Evolutionary conservation across 2,797 vertebrate genomes (phyloP), one percentile per base, ranked within the genome.

Genomic region (Salarias fasciatus): DNA sequence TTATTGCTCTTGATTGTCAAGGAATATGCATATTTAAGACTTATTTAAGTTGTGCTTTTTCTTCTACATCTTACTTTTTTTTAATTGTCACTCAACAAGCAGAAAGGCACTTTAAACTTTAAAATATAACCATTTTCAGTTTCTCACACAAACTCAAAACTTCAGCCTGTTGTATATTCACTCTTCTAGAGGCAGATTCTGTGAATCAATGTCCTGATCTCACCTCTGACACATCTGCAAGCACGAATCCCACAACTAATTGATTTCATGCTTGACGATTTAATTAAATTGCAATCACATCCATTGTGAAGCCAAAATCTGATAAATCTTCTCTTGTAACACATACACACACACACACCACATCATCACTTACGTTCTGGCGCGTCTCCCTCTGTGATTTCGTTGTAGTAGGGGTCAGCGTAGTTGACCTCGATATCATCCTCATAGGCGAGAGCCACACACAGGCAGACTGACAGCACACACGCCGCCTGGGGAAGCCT

Each of bases 361-460:
- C 18, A 24, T 24, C 8, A 58, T 63, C 56, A 91, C 92, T 92
- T 63, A 94, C 93, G 76, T 66, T 89, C 85, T 29, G 36, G 43
- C 9, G 75, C 64, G 0, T 90, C 84, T 15, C 15, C 69, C 0
- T 82, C 87, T 41, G 58, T 2, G 69, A 94, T 92, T 64, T 91
- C 92, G 50, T 94, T 93, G 76, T 76, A 85, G 84, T 75, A 92
- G 56, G 28, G 1, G 37, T 87, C 77, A 1, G 6, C 4, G 41
- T 52, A 93, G 30, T 76, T 80, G 72, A 91, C 67, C 30, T 90
- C 43, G 4, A 89, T 67, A 4, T 80, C 72, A n/a, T 92, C 89
- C 1, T 95, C 95, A 9, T 95, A 94, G 0, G 91, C 86, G 0
- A 88, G 68, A 41, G 87, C 69, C 71, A 87, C 45, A 79, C 85